phyloP scores from a whole-genome alignment of 2,113 vertebrate genomes.

The Enhydra lutris region DNA sequence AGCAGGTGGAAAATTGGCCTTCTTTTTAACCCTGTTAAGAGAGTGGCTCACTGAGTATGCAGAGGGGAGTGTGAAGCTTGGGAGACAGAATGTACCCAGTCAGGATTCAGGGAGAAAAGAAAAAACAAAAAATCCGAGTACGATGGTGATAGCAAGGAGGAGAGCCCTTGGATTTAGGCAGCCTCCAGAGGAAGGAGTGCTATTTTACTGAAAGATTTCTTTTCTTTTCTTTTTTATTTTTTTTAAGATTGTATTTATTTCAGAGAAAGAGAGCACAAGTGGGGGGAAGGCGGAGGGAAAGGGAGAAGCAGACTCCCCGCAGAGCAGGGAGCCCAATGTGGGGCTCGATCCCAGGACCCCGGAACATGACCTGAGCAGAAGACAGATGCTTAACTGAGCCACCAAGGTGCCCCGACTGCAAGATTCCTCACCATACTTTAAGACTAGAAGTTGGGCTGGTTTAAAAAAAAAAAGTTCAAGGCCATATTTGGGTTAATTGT shows the following conservation, averaged over 20 bases:
- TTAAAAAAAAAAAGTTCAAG: not conserved
- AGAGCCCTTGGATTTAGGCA: not conserved
- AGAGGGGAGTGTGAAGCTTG: not conserved
- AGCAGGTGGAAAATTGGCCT: constrained; percentile 28
- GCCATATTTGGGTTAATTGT: not conserved
- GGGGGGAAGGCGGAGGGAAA: not conserved
- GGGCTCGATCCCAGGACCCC: too few species aligned
- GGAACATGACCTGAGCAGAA: not conserved
- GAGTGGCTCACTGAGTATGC: not conserved
- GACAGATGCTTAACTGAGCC: not conserved
- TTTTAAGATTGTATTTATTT: not conserved
- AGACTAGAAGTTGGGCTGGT: not conserved
- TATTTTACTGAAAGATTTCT: not conserved
- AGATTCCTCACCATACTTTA: not conserved
- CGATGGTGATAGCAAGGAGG: not conserved
- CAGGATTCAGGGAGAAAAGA: constrained; percentile 4
- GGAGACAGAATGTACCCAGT: constrained; percentile 16
- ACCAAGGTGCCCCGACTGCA: not conserved
- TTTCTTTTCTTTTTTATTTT: not conserved
- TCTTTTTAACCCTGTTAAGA: constrained; percentile 21
- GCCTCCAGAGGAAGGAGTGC: constrained; percentile 5
- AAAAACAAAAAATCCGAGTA: not conserved
- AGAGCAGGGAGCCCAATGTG: not conserved
- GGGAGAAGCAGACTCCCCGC: not conserved
- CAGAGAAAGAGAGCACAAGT: not conserved